Evolutionary conservation across 2,888 invertebrate genomes (phyloP).

Genomic region (Xanthorhoe spadicearia): DNA sequence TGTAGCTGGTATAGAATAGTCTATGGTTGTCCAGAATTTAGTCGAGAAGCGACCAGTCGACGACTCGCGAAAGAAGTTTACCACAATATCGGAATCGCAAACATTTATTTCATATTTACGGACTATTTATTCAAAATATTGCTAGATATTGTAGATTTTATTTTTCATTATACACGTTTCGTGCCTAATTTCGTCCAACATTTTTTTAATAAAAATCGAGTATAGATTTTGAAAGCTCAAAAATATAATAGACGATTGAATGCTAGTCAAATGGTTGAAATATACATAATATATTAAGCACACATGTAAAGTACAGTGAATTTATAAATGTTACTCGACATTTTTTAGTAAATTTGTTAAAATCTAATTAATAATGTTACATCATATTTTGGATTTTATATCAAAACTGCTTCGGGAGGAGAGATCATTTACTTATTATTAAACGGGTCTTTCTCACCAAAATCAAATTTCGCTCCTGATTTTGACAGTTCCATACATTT

Average conservation of each 20-base stretch:
- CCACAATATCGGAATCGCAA: slow-evolving; percentile 26
- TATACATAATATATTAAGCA: slow-evolving; percentile 33
- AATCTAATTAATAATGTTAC: slow-evolving; percentile 16
- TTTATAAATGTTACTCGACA: slow-evolving; percentile 15
- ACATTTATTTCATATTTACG: slow-evolving; percentile 32
- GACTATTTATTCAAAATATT: slow-evolving; percentile 36
- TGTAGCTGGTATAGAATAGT: slow-evolving; percentile 16
- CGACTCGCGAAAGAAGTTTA: slow-evolving; percentile 33
- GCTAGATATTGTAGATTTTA: slow-evolving; percentile 35
- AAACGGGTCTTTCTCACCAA: slow-evolving; percentile 1
- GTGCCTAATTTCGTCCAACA: slow-evolving; percentile 41
- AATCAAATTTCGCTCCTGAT: background rate
- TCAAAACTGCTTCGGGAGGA: slow-evolving; percentile 3
- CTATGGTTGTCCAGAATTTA: slow-evolving; percentile 14
- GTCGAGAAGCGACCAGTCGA: slow-evolving; percentile 23
- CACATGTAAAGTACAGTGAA: slow-evolving; percentile 30
- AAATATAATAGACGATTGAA: slow-evolving; percentile 42
- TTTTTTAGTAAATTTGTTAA: slow-evolving; percentile 22
- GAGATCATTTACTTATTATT: slow-evolving; percentile 7
- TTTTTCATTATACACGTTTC: slow-evolving; percentile 28
- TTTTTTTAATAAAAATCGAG: slow-evolving; percentile 33
- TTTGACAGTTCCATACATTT: background rate
- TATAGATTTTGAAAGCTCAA: slow-evolving; percentile 43
- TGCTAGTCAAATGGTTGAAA: slow-evolving; percentile 44
- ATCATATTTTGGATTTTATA: slow-evolving; percentile 21